phyloP scores from a whole-genome alignment of 2,797 vertebrate genomes.

The Mus minutoides region DNA sequence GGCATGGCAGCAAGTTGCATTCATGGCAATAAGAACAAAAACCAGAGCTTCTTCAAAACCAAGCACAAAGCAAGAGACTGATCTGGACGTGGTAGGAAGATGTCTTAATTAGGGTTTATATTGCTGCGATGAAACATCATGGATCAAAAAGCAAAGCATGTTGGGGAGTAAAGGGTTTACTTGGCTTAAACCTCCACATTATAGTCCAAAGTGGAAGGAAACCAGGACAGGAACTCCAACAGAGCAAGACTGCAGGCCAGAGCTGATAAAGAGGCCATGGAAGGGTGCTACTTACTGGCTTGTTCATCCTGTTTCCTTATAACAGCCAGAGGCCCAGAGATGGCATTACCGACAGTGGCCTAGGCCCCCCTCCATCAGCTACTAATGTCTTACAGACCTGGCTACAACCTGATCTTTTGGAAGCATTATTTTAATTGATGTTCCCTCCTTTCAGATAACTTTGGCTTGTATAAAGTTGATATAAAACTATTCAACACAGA shows the following conservation, averaged over 20 bases:
- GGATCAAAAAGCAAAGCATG: neutral
- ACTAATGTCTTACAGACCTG: neutral
- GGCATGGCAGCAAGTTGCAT: neutral
- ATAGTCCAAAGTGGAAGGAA: neutral
- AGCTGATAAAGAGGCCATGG: neutral
- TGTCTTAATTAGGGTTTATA: neutral
- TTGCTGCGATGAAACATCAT: neutral
- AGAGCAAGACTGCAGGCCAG: neutral
- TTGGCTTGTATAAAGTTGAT: neutral
- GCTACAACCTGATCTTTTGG: neutral
- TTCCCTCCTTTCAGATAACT: neutral
- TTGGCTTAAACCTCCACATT: neutral
- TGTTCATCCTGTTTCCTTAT: neutral
- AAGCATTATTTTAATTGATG: neutral
- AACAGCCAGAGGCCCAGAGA: neutral
- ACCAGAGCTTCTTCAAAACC: neutral
- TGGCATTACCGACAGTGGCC: rapidly evolving
- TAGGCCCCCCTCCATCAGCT: neutral
- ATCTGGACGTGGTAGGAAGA: neutral
- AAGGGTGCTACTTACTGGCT: neutral
- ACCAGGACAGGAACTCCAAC: too few species aligned
- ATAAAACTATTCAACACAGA: neutral
- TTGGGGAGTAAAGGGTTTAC: neutral
- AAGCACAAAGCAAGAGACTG: neutral
- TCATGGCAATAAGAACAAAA: neutral